Percentiles rank a stretch among this genome's conserved stretches.
These are phyloP conservation scores for Drosophila biarmipes DNA, from an alignment of 1,140 invertebrate genomes.

Conservation along the genomic window DNA sequence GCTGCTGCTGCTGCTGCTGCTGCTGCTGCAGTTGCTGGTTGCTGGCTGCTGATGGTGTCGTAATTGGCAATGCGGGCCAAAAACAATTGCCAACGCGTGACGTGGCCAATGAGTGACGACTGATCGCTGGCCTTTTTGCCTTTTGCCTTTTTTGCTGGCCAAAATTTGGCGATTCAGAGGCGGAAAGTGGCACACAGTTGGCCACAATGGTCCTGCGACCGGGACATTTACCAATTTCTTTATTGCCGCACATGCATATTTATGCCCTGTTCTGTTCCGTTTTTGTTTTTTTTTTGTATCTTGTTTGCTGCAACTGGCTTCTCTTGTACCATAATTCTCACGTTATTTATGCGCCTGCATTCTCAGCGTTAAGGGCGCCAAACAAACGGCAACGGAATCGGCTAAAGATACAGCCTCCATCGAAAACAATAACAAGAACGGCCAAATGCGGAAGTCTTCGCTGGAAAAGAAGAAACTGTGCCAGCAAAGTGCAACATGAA, in stretches of 20 bases:
- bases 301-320: slow-evolving; percentile 49
- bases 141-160: slow-evolving; percentile 32
- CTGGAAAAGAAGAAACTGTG: slow-evolving; percentile 67
- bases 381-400: slow-evolving; percentile 27
- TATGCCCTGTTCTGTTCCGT: slow-evolving; percentile 50
- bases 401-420: slow-evolving; percentile 8
- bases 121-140: slow-evolving; percentile 24
- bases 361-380: slow-evolving; percentile 69
- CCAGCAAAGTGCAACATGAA: slow-evolving; percentile 79
- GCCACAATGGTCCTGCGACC: slow-evolving; percentile 54
- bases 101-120: slow-evolving; percentile 64
- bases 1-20: slow-evolving; percentile 19
- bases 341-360: slow-evolving; percentile 75
- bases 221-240: slow-evolving; percentile 80
- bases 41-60: slow-evolving; percentile 63
- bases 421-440: slow-evolving; percentile 43
- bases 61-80: slow-evolving; percentile 78
- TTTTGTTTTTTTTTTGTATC: slow-evolving; percentile 5
- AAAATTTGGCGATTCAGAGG: slow-evolving; percentile 50
- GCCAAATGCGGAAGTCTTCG: slow-evolving; percentile 74
- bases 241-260: slow-evolving; percentile 76
- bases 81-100: slow-evolving; percentile 76
- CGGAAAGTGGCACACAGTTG: slow-evolving; percentile 59
- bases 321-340: slow-evolving; percentile 75
- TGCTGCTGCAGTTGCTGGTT: slow-evolving; percentile 17